Conservation (phyloP, 1,140 invertebrate species). For the Diachasmimorpha longicaudata region DNA sequence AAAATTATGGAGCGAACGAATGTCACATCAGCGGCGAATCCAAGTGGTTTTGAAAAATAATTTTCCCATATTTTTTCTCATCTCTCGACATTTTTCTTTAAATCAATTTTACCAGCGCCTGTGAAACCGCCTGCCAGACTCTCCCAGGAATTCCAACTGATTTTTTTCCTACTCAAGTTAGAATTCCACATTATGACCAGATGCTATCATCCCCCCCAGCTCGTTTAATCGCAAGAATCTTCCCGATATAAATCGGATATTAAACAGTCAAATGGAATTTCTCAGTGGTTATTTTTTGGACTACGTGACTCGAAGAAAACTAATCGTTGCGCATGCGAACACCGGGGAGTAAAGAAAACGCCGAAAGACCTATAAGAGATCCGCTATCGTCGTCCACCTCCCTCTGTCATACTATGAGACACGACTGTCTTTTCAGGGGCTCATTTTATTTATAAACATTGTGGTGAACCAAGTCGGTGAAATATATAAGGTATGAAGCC, state of each 20-base stretch:
- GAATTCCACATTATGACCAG: background rate
- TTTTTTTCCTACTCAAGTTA: too few relatives aligned
- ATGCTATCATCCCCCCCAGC: background rate
- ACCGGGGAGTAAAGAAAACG: slow-evolving; percentile 1
- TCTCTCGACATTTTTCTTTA: too few relatives aligned
- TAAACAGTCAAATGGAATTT: background rate
- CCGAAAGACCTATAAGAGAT: slow-evolving; percentile 24
- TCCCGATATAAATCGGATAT: background rate
- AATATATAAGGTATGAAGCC: background rate
- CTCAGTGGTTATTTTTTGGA: background rate
- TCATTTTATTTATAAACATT: slow-evolving; percentile 5
- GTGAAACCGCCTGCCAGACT: too few relatives aligned
- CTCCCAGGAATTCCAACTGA: too few relatives aligned
- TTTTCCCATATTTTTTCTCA: too few relatives aligned
- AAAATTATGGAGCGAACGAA: too few relatives aligned
- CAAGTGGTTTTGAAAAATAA: too few relatives aligned
- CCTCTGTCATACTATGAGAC: slow-evolving; percentile 22
- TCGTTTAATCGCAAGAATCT: background rate
- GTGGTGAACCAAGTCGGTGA: background rate
- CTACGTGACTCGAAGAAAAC: slow-evolving; percentile 7
- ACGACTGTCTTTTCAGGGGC: background rate
- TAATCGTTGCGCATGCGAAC: background rate
- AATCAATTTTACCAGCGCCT: too few relatives aligned
- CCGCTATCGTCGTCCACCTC: slow-evolving; percentile 22
- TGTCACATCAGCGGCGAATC: too few relatives aligned